These are phyloP conservation scores for Coregonus suidteri DNA, from an alignment of 2,797 vertebrate genomes.

Conservation along the genomic window DNA sequence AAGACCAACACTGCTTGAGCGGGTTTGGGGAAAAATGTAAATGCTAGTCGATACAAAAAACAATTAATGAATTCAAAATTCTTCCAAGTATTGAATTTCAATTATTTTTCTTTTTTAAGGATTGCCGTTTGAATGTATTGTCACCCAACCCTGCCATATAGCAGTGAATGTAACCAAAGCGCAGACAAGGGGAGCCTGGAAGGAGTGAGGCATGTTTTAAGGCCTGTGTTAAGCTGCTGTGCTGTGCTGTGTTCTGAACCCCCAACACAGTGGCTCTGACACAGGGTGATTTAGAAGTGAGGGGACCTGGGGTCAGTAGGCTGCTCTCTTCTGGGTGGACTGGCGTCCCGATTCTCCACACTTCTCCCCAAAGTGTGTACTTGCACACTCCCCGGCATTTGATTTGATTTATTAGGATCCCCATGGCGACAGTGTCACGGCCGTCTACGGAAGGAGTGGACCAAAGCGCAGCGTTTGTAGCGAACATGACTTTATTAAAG, in stretches of 20 bases:
- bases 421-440: too few relatives aligned
- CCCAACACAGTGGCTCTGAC: slow-evolving; percentile 36
- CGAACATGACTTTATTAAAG: too few relatives aligned
- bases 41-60: too few relatives aligned
- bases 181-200: slow-evolving; percentile 48
- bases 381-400: not conserved
- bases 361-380: not conserved
- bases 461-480: too few relatives aligned
- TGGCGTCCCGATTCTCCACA: not conserved
- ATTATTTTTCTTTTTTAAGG: slow-evolving; percentile 23
- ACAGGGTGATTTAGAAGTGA: slow-evolving; percentile 47
- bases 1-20: too few relatives aligned
- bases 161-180: slow-evolving; percentile 29
- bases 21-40: too few relatives aligned
- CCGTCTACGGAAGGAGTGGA: too few relatives aligned
- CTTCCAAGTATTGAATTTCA: not conserved
- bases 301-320: not conserved
- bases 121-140: slow-evolving; percentile 33
- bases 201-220: slow-evolving; percentile 54
- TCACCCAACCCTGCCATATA: slow-evolving; percentile 41
- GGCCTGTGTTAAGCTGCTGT: slow-evolving; percentile 59
- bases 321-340: not conserved
- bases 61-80: too few relatives aligned
- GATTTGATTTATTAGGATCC: not conserved
- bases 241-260: slow-evolving; percentile 42